Percentiles rank a stretch among this genome's conserved stretches.
phyloP scores from a whole-genome alignment of 2,113 vertebrate genomes.

The Jacana jacana region DNA sequence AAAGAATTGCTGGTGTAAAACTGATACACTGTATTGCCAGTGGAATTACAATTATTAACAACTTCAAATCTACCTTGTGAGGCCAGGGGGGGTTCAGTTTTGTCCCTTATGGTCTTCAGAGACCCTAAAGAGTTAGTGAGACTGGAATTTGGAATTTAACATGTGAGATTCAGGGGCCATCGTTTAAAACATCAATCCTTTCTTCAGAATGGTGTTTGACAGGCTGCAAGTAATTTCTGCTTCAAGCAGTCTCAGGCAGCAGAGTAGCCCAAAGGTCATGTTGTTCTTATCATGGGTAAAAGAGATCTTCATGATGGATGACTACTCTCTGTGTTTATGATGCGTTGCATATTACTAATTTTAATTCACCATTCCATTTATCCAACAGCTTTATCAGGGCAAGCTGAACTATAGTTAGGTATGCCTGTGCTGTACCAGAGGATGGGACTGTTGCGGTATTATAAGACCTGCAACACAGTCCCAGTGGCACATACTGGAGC shows the following conservation, averaged over 20 bases:
- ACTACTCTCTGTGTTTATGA: neutral
- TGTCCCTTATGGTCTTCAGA: neutral
- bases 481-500: neutral
- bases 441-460: neutral
- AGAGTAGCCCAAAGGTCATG: conserved; percentile 21
- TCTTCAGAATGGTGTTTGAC: conserved; percentile 24
- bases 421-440: neutral
- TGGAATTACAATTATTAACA: neutral
- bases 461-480: neutral
- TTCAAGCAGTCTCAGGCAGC: conserved; percentile 31
- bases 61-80: neutral
- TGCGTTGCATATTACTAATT: neutral
- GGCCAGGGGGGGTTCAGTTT: neutral
- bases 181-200: neutral
- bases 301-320: conserved; percentile 12
- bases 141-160: conserved; percentile 8
- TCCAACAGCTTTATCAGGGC: neutral
- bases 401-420: neutral
- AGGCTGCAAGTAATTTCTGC: conserved; percentile 38
- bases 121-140: neutral
- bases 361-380: neutral
- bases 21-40: neutral
- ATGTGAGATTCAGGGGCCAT: neutral
- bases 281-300: neutral
- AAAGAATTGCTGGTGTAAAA: neutral